phyloP scores from a whole-genome alignment of 2,888 invertebrate genomes.

The Schrankia costaestrigalis region DNA sequence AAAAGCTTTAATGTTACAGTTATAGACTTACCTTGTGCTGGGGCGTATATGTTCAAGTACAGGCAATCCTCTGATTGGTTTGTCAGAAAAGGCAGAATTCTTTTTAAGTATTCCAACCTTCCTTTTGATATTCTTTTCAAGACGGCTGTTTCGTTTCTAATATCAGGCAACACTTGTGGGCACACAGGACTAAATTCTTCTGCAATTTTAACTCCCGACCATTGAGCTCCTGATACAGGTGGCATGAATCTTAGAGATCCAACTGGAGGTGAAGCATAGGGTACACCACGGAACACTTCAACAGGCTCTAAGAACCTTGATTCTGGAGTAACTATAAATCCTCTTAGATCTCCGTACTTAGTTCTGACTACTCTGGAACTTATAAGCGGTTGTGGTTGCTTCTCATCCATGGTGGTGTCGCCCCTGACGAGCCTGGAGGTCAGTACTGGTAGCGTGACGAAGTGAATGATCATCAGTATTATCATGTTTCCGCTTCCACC shows the following conservation, averaged over 20 bases:
- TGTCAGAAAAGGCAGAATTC: slow-evolving; percentile 91
- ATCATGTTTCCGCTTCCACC: slow-evolving; percentile 70
- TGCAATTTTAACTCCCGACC: slow-evolving; percentile 94
- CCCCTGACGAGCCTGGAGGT: slow-evolving; percentile 68
- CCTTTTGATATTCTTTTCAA: slow-evolving; percentile 93
- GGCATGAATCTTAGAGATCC: slow-evolving; percentile 97
- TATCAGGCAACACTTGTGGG: slow-evolving; percentile 93
- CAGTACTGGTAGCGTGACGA: slow-evolving; percentile 75
- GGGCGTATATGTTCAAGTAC: slow-evolving; percentile 97
- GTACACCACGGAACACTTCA: slow-evolving; percentile 95
- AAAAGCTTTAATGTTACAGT: slow-evolving; percentile 9
- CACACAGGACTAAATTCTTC: slow-evolving; percentile 95
- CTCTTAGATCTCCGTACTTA: slow-evolving; percentile 93
- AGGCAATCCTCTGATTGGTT: slow-evolving; percentile 98
- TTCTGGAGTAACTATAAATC: slow-evolving; percentile 91
- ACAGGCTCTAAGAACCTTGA: slow-evolving; percentile 91
- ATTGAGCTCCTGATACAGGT: slow-evolving; percentile 94
- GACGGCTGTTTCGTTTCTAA: slow-evolving; percentile 91
- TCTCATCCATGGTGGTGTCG: slow-evolving; percentile 76
- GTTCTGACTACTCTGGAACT: slow-evolving; percentile 92
- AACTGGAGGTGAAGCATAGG: slow-evolving; percentile 95
- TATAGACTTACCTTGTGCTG: slow-evolving; percentile 91
- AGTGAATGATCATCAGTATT: slow-evolving; percentile 66
- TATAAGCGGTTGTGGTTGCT: slow-evolving; percentile 74
- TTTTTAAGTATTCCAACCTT: slow-evolving; percentile 91